Percentiles rank a stretch among this genome's conserved stretches.
Conservation (phyloP, 2,888 invertebrate genomes). For the Ectropis crepuscularia region DNA sequence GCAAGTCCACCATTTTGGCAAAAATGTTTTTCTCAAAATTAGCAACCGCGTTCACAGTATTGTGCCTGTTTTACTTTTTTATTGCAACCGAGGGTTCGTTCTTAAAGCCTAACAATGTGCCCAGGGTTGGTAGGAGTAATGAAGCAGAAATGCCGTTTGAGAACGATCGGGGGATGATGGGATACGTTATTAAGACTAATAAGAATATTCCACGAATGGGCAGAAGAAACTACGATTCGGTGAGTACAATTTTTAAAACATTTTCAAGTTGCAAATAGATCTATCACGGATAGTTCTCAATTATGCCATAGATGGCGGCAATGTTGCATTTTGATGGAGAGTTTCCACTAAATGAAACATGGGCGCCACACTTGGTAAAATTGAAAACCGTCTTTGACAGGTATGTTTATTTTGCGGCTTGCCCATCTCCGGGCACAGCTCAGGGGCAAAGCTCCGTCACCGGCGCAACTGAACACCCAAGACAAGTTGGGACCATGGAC, state of each 20-base stretch:
- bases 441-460: too few species aligned
- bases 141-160: conserved; percentile 70
- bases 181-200: conserved; percentile 78
- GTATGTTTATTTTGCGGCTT: too few species aligned
- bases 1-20: conserved; percentile 39
- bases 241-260: conserved; percentile 48
- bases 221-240: conserved; percentile 76
- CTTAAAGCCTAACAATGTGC: conserved; percentile 77
- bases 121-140: conserved; percentile 75
- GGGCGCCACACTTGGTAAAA: too few species aligned
- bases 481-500: too few species aligned
- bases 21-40: conserved; percentile 55
- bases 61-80: conserved; percentile 63
- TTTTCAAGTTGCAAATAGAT: not conserved
- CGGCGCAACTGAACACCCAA: too few species aligned
- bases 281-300: too few species aligned
- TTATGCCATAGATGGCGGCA: too few species aligned
- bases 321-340: too few species aligned
- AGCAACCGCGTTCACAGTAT: conserved; percentile 54
- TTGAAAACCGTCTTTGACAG: too few species aligned
- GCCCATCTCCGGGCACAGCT: too few species aligned
- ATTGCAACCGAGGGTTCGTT: conserved; percentile 65
- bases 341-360: too few species aligned
- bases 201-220: conserved; percentile 81
- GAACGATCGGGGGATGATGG: conserved; percentile 69